phyloP scores from a whole-genome alignment of 2,113 vertebrate species.

The Tetrao urogallus region DNA sequence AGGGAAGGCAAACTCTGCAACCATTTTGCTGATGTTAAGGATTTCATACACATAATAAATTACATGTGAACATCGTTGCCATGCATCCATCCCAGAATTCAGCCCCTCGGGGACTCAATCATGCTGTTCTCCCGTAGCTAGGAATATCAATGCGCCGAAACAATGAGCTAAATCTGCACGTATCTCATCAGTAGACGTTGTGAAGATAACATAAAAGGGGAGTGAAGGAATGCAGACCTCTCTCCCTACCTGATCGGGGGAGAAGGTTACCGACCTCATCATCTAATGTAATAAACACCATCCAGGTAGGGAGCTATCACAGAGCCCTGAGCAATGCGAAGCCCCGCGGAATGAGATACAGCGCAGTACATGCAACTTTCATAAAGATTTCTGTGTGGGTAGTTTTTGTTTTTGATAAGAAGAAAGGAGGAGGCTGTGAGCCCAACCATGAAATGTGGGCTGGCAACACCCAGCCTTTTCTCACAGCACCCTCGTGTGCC shows the following conservation, averaged over 20 bases:
- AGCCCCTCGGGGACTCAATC: conserved; percentile 27
- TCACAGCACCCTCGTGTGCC: conserved; percentile 71
- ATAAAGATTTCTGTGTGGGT: conserved; percentile 12
- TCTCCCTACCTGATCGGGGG: neutral
- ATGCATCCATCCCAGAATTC: conserved; percentile 5
- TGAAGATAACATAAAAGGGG: neutral
- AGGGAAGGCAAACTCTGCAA: conserved; percentile 46
- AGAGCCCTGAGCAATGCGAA: neutral
- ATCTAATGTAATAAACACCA: neutral
- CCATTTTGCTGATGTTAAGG: conserved; percentile 56
- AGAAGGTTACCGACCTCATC: conserved; percentile 44
- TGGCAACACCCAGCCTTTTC: conserved; percentile 43
- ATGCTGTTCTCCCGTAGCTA: neutral
- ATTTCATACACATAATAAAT: conserved; percentile 54
- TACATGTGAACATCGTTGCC: neutral
- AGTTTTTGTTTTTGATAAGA: neutral
- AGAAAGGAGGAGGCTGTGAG: neutral
- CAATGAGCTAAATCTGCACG: neutral
- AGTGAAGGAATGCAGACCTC: neutral
- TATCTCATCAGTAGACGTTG: neutral
- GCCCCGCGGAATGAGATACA: neutral
- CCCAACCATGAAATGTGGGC: neutral
- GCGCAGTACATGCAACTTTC: neutral
- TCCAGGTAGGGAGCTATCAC: neutral
- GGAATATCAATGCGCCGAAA: conserved; percentile 31